Base-by-base conservation (phyloP, 2,888 invertebrate genomes). In the Clitarchus hookeri region DNA sequence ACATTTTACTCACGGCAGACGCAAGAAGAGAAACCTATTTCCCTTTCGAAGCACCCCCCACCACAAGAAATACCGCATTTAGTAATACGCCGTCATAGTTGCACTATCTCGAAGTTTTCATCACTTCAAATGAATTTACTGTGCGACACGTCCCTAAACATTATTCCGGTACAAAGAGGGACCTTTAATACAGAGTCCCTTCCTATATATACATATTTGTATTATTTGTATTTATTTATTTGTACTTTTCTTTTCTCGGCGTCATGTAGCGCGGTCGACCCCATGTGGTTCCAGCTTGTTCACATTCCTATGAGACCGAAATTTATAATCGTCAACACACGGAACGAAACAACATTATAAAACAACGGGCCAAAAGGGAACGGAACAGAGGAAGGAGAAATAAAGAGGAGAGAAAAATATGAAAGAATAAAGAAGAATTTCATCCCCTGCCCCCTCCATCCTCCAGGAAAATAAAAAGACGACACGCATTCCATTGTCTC, bases 401-500 rank as follows among this genome's bases (percentile, higher is more conserved):
- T 23, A 23, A 65, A 19, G n/a, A 65, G n/a, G n/a, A 65, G 65
- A 48, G 65, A 19, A 65, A 65, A 65, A 19, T 65, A 65, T n/a
- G 16, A 65, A 23, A n/a, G n/a, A 65, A 65, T 1, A n/a, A 65
- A 65, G 16, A 16, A 65, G 16, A 65, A 16, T 65, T 65, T 23
- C 19, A 23, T 23, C 65, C 65, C 65, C 65, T 65, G n/a, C 65
- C 65, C 65, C 65, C 16, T 19, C 65, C 16, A n/a, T 3, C 1
- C 65, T 6, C 23, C 1, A 23, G 65, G n/a, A 65, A 65, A 65
- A 65, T n/a, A 65, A 65, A 65, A 65, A 65, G 65, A 65, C 65
- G 23, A 65, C 65, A n/a, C 65, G 80, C 85, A 85, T 86, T 86
- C 86, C 86, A 83, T 83, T 83, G 86, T 65, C 85, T 86, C 86